Evolutionary conservation across 2,113 vertebrate species (phyloP).

Genomic region (Clarias batrachus): DNA sequence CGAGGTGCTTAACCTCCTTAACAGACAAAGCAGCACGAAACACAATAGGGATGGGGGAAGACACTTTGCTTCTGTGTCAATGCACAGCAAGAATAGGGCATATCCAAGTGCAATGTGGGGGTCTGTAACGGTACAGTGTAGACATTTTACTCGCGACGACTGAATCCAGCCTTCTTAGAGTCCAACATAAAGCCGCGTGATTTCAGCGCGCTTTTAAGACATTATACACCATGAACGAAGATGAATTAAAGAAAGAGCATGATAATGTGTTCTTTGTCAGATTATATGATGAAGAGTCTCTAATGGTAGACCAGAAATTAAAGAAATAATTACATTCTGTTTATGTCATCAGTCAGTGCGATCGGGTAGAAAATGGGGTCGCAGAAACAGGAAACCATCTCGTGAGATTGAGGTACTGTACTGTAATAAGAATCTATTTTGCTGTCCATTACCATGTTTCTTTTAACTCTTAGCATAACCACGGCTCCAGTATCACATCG

Average conservation of each 20-base stretch:
- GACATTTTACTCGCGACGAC: conserved; percentile 1
- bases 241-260: not conserved
- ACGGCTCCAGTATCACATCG: not conserved
- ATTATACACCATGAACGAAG: not conserved
- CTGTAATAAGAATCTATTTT: not conserved
- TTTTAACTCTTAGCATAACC: not conserved
- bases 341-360: not conserved
- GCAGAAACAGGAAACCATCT: not conserved
- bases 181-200: too few species aligned
- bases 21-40: conserved; percentile 37
- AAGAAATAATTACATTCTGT: not conserved
- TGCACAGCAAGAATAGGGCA: conserved; percentile 17
- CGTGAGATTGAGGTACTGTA: not conserved
- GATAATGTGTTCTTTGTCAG: not conserved
- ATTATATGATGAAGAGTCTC: not conserved
- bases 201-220: not conserved
- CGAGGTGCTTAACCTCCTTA: conserved; percentile 50
- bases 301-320: not conserved
- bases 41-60: conserved; percentile 35
- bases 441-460: not conserved
- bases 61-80: conserved; percentile 39
- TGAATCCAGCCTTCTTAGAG: conserved; percentile 18
- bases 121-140: not conserved
- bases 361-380: not conserved
- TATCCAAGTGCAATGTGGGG: not conserved